phyloP scores from a whole-genome alignment of 2,797 vertebrate species.

The Hyperoplus lanceolatus region DNA sequence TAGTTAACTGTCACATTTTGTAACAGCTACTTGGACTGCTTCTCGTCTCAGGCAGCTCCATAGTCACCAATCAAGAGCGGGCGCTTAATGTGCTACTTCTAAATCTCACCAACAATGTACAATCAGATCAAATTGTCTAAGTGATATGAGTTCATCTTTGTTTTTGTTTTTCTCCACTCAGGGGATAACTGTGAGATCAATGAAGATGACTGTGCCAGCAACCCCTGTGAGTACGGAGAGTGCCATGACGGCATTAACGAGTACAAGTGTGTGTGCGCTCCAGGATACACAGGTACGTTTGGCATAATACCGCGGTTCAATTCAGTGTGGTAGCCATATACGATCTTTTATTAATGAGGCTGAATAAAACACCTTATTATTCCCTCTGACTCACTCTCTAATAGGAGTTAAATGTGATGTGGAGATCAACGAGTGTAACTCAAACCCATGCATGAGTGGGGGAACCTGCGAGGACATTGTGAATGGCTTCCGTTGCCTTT shows the following conservation, averaged over 20 bases:
- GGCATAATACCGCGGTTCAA: neutral
- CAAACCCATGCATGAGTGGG: conserved; percentile 92
- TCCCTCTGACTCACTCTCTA: conserved; percentile 18
- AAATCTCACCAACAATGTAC: neutral
- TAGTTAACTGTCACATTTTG: neutral
- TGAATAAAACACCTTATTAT: neutral
- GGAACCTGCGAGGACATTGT: conserved; percentile 90
- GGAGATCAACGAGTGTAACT: conserved; percentile 92
- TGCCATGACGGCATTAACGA: conserved; percentile 93
- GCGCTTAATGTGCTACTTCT: conserved; percentile 1
- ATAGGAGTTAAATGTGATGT: conserved; percentile 88
- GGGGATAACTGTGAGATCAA: conserved; percentile 95
- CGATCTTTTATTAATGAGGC: neutral
- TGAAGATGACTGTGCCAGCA: conserved; percentile 93
- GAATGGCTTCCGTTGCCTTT: conserved; percentile 90
- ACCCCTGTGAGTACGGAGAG: conserved; percentile 90
- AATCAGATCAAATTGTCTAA: neutral
- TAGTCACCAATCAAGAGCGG: neutral
- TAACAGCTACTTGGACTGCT: neutral
- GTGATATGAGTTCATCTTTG: neutral
- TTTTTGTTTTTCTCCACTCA: conserved; percentile 56
- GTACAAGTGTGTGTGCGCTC: conserved; percentile 91
- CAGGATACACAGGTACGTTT: conserved; percentile 92
- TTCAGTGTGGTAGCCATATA: neutral
- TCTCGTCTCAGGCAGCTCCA: neutral